phyloP scores from a whole-genome alignment of 2,888 invertebrate species.

The Podotricha telesiphe region DNA sequence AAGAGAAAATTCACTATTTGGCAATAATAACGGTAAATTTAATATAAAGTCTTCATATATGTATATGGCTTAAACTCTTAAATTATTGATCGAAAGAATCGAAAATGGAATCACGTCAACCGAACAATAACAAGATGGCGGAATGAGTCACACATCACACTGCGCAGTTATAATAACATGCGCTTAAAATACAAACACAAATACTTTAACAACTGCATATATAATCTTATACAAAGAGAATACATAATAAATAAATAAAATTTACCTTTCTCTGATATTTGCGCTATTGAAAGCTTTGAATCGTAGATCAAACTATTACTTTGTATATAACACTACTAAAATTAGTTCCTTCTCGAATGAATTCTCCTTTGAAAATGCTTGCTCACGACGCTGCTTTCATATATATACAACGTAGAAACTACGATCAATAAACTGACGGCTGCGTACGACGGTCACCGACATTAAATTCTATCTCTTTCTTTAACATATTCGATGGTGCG shows the following conservation, averaged over 20 bases:
- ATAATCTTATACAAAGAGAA: not conserved
- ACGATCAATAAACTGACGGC: slow-evolving; percentile 47
- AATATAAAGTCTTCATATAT: not conserved
- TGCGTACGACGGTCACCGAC: slow-evolving; percentile 51
- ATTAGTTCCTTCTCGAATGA: slow-evolving; percentile 22
- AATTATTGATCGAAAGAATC: not conserved
- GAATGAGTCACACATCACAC: not conserved
- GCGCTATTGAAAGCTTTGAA: not conserved
- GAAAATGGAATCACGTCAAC: not conserved
- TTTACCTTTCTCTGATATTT: slow-evolving; percentile 8
- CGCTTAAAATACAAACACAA: not conserved
- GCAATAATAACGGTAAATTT: not conserved
- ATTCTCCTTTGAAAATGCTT: slow-evolving; percentile 35
- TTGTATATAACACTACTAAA: not conserved
- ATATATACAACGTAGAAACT: slow-evolving; percentile 39
- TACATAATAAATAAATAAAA: not conserved
- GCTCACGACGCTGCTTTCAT: slow-evolving; percentile 9
- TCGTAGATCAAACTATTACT: not conserved
- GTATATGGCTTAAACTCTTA: not conserved
- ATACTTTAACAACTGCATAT: not conserved
- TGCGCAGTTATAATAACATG: not conserved
- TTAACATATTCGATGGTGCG: slow-evolving; percentile 40
- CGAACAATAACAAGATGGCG: slow-evolving; percentile 24
- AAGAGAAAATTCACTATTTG: not conserved
- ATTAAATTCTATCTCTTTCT: slow-evolving; percentile 49